These are phyloP conservation scores for Caenorhabditis becei DNA, from an alignment of 2,888 invertebrate genomes.

Conservation along the genomic window DNA sequence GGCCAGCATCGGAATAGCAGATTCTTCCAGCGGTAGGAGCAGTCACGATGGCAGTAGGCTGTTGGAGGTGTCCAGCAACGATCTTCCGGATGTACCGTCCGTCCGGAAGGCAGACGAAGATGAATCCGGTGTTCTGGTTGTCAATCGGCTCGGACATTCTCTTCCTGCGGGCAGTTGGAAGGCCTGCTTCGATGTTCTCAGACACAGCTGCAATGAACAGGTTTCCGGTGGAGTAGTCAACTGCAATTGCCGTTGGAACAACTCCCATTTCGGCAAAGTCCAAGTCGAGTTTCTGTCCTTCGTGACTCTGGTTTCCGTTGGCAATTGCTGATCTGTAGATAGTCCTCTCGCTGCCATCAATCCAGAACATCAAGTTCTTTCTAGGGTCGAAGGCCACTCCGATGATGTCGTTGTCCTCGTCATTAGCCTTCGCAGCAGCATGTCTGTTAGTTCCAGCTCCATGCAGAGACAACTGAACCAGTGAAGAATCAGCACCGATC, in stretches of 20 bases:
- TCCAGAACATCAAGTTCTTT: slow-evolving; percentile 93
- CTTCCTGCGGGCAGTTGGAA: slow-evolving; percentile 66
- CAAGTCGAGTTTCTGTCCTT: slow-evolving; percentile 79
- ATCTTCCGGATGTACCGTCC: slow-evolving; percentile 86
- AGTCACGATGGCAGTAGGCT: slow-evolving; percentile 88
- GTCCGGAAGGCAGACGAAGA: slow-evolving; percentile 92
- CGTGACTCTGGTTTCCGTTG: slow-evolving; percentile 80
- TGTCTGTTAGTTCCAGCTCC: slow-evolving; percentile 77
- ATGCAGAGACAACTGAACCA: slow-evolving; percentile 76
- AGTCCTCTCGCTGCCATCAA: slow-evolving; percentile 85
- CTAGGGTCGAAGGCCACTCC: slow-evolving; percentile 87
- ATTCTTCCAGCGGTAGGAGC: slow-evolving; percentile 85
- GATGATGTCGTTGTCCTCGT: slow-evolving; percentile 91
- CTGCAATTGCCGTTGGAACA: slow-evolving; percentile 90
- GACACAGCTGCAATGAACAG: slow-evolving; percentile 76
- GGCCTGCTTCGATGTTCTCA: slow-evolving; percentile 48
- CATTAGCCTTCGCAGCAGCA: slow-evolving; percentile 80
- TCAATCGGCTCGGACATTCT: slow-evolving; percentile 76
- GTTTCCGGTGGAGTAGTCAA: slow-evolving; percentile 91
- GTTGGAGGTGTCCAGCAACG: slow-evolving; percentile 87
- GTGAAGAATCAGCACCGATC: slow-evolving; percentile 76
- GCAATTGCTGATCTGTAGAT: slow-evolving; percentile 75
- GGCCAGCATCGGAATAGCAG: slow-evolving; percentile 95
- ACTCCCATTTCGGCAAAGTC: slow-evolving; percentile 76
- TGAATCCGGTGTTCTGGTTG: slow-evolving; percentile 83